These are phyloP conservation scores for Cyclura pinguis DNA, from an alignment of 2,797 vertebrate species.

Conservation along the genomic window DNA sequence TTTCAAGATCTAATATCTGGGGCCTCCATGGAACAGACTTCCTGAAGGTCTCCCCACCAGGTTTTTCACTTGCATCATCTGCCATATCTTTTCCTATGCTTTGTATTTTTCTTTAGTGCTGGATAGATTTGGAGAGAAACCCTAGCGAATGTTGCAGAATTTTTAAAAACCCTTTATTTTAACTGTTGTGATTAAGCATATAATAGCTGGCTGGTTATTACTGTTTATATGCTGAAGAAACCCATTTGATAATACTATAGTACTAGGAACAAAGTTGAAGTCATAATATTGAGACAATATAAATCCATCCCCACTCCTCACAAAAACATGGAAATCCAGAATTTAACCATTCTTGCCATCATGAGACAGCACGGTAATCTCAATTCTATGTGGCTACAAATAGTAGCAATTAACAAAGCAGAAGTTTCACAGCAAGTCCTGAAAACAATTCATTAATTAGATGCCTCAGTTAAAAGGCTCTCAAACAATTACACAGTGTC, in stretches of 20 bases:
- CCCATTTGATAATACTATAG: background rate
- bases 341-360: background rate
- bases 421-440: background rate
- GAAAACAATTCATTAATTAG: background rate
- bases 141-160: background rate
- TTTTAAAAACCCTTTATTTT: background rate
- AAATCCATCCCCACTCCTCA: background rate
- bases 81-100: background rate
- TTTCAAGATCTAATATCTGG: background rate
- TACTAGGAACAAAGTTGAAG: background rate
- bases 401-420: constrained; percentile 7
- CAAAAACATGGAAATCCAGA: background rate
- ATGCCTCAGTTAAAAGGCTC: background rate
- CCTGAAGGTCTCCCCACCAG: background rate
- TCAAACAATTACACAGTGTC: background rate
- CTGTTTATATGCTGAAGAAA: too few relatives aligned
- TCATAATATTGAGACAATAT: constrained; percentile 1
- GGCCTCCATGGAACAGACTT: background rate
- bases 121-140: background rate
- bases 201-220: too few relatives aligned
- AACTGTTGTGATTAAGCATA: background rate
- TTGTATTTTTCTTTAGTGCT: background rate
- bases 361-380: background rate
- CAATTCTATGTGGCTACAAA: background rate
- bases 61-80: background rate